phyloP scores from a whole-genome alignment of 2,888 invertebrate species.

The Pandemis heparana region DNA sequence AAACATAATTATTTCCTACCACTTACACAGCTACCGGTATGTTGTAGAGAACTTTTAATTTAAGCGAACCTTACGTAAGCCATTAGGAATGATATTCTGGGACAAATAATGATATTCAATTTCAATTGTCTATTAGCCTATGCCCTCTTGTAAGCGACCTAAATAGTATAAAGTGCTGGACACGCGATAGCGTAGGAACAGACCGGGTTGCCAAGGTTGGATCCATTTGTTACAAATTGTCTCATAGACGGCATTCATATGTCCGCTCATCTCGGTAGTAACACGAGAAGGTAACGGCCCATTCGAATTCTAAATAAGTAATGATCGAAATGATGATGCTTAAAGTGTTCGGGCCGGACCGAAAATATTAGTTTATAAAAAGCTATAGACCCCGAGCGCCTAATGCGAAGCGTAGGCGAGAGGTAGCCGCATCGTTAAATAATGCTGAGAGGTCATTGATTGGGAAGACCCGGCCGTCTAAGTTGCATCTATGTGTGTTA shows the following conservation, averaged over 20 bases:
- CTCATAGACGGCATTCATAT: constrained; percentile 56
- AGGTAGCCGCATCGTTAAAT: constrained; percentile 72
- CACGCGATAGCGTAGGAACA: constrained; percentile 76
- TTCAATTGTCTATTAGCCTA: constrained; percentile 63
- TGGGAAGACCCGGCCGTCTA: constrained; percentile 62
- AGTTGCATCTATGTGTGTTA: constrained; percentile 48
- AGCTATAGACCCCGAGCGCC: constrained; percentile 59
- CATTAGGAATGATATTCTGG: constrained; percentile 18
- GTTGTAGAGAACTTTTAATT: constrained; percentile 10
- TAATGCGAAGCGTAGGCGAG: constrained; percentile 72
- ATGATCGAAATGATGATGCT: constrained; percentile 52
- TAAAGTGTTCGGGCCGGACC: constrained; percentile 57
- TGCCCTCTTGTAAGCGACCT: constrained; percentile 59
- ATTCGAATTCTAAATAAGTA: constrained; percentile 50
- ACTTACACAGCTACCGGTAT: constrained; percentile 27
- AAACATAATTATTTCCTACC: constrained; percentile 41
- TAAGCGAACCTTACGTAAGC: constrained; percentile 20
- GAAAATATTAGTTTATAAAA: constrained; percentile 67
- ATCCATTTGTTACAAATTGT: constrained; percentile 80
- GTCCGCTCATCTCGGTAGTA: constrained; percentile 33
- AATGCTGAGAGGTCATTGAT: constrained; percentile 79
- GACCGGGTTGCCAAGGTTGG: constrained; percentile 81
- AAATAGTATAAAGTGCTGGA: constrained; percentile 67
- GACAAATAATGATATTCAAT: constrained; percentile 52
- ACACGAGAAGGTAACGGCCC: constrained; percentile 31